A percentile compares a stretch with the other conserved stretches of the same genome.
Evolutionary conservation across 1,140 invertebrate genomes (phyloP).

Genomic region (Scaptodrosophila lebanonensis): DNA sequence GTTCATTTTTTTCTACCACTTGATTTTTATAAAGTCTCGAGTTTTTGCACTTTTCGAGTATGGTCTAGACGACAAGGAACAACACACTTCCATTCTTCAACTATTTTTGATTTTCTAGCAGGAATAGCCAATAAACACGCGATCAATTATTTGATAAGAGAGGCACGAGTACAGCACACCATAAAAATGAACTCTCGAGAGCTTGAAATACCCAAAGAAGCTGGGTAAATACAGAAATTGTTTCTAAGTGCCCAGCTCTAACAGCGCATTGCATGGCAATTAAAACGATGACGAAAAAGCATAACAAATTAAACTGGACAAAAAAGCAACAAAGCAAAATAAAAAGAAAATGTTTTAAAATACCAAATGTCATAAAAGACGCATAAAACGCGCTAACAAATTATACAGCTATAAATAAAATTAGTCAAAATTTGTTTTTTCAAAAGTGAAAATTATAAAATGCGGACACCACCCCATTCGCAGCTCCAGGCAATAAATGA

Average conservation of each 20-base stretch:
- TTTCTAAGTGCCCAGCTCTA: slow-evolving; percentile 32
- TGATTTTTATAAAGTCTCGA: slow-evolving; percentile 2
- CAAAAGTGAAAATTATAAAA: no score
- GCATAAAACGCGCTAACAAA: slow-evolving; percentile 37
- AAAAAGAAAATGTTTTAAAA: slow-evolving; percentile 6
- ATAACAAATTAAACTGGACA: slow-evolving; percentile 3
- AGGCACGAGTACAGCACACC: slow-evolving; percentile 10
- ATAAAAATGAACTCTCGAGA: slow-evolving; percentile 7
- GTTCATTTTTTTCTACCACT: neutral
- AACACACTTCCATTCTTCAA: no score
- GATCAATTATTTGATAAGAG: slow-evolving; percentile 62
- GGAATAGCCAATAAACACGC: slow-evolving; percentile 33
- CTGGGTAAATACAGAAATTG: slow-evolving; percentile 17
- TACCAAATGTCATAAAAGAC: slow-evolving; percentile 16
- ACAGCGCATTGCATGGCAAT: slow-evolving; percentile 14
- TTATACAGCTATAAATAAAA: slow-evolving; percentile 22
- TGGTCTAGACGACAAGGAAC: slow-evolving; percentile 1
- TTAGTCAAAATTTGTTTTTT: no score
- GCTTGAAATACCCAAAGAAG: slow-evolving; percentile 7
- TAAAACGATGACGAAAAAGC: slow-evolving; percentile 3
- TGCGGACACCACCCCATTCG: no score
- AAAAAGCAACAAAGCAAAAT: neutral
- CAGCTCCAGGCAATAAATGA: no score
- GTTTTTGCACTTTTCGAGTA: neutral
- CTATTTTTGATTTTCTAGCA: slow-evolving; percentile 10